Percentiles rank a stretch among this genome's conserved stretches.
phyloP scores from a whole-genome alignment of 1,140 invertebrate genomes.

The Polypedilum pembai region DNA sequence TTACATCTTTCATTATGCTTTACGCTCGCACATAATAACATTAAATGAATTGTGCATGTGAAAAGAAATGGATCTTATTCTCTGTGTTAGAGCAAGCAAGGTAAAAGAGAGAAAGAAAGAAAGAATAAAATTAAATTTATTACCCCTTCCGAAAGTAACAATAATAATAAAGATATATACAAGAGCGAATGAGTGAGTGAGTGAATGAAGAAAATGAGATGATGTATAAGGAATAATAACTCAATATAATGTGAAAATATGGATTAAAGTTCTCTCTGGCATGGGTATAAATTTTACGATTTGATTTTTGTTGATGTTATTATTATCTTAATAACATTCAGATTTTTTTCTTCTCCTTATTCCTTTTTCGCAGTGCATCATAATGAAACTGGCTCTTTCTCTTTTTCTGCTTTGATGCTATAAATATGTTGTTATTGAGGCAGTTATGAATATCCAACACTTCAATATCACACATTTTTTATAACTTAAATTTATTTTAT shows the following conservation, averaged over 20 bases:
- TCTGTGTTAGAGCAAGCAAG: too few relatives aligned
- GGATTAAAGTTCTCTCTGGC: conserved; percentile 18
- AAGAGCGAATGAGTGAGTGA: not conserved
- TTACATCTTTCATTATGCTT: too few relatives aligned
- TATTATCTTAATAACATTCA: conserved; percentile 28
- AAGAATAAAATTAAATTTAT: not conserved
- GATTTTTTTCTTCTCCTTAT: not conserved
- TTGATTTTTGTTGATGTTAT: conserved; percentile 28
- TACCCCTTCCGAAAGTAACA: not conserved
- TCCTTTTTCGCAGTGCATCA: not conserved
- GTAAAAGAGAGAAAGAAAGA: not conserved
- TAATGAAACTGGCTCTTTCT: not conserved
- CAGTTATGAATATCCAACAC: not conserved
- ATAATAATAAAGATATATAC: conserved; percentile 9
- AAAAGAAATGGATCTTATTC: too few relatives aligned
- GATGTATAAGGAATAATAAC: conserved; percentile 25
- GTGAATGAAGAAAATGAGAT: not conserved
- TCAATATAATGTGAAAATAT: conserved; percentile 22
- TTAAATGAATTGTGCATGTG: not conserved
- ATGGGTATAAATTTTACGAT: not conserved
- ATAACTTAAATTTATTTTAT: not conserved
- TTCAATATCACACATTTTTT: not conserved
- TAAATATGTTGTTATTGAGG: not conserved
- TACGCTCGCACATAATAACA: not conserved
- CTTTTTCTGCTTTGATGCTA: not conserved